These are phyloP conservation scores for Zoanthus sociatus DNA, from an alignment of 92 coral and sea anemone species.

Conservation along the genomic window DNA sequence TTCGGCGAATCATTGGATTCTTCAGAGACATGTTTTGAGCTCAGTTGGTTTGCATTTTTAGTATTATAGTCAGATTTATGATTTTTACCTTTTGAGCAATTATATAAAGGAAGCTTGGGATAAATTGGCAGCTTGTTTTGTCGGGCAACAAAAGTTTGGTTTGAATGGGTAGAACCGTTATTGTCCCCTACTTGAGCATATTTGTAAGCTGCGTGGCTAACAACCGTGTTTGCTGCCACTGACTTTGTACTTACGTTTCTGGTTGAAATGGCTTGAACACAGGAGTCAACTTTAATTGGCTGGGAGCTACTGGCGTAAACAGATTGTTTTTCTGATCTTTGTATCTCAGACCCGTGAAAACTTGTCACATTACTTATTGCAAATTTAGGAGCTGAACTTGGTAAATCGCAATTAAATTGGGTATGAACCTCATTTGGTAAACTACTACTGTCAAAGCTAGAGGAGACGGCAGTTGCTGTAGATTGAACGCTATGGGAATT, in stretches of 20 bases:
- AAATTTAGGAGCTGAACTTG: neutral
- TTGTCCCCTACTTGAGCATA: neutral
- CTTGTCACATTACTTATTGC: constrained; percentile 8
- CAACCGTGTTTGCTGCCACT: constrained; percentile 36
- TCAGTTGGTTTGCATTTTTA: neutral
- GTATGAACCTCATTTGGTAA: neutral
- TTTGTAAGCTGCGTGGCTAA: neutral
- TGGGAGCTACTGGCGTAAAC: neutral
- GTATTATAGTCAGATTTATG: neutral
- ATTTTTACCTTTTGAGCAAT: neutral
- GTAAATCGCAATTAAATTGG: neutral
- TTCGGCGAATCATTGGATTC: constrained; percentile 29
- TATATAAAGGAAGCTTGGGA: neutral
- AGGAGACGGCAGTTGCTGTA: neutral
- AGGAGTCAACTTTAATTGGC: constrained; percentile 24
- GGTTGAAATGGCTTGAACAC: constrained; percentile 28
- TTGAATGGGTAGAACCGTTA: neutral
- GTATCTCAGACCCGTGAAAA: neutral
- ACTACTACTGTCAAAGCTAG: neutral
- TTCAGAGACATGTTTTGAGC: neutral
- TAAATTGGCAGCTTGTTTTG: neutral
- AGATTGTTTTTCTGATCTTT: neutral
- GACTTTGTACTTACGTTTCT: constrained; percentile 24
- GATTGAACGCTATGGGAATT: neutral
- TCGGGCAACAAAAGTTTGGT: neutral